Evolutionary conservation across 2,888 invertebrate species (phyloP).

Genomic region (Platynereis dumerilii): DNA sequence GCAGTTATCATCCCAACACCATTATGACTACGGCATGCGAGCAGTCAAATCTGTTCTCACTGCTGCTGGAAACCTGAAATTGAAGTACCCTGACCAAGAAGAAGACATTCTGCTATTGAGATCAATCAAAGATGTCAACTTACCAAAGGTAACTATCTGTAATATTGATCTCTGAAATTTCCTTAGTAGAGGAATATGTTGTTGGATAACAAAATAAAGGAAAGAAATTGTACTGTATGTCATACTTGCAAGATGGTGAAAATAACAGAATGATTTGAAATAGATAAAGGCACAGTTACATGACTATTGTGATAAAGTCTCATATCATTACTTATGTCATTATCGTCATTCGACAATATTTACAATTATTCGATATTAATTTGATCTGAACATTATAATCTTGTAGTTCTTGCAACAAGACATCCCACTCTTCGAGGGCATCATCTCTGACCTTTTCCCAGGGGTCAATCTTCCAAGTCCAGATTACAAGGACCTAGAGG

Average conservation of each 20-base stretch:
- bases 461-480: slow-evolving; percentile 56
- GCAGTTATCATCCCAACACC: slow-evolving; percentile 63
- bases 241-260: too few relatives aligned
- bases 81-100: slow-evolving; percentile 58
- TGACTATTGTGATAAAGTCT: neutral
- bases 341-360: neutral
- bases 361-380: neutral
- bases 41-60: slow-evolving; percentile 63
- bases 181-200: too few relatives aligned
- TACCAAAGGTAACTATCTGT: slow-evolving; percentile 55
- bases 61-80: slow-evolving; percentile 62
- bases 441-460: slow-evolving; percentile 63
- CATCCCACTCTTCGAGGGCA: slow-evolving; percentile 62
- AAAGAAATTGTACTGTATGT: too few relatives aligned
- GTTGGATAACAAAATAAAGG: too few relatives aligned
- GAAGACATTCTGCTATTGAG: slow-evolving; percentile 61
- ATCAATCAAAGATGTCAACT: slow-evolving; percentile 62
- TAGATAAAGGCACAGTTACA: neutral
- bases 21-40: slow-evolving; percentile 64
- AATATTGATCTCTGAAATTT: too few relatives aligned
- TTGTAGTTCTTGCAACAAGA: slow-evolving; percentile 62
- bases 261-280: neutral
- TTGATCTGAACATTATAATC: too few relatives aligned
- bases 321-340: neutral
- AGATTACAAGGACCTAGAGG: slow-evolving; percentile 56